Conservation (phyloP, 2,113 vertebrate genomes). For the Nothocercus nigrocapillus region DNA sequence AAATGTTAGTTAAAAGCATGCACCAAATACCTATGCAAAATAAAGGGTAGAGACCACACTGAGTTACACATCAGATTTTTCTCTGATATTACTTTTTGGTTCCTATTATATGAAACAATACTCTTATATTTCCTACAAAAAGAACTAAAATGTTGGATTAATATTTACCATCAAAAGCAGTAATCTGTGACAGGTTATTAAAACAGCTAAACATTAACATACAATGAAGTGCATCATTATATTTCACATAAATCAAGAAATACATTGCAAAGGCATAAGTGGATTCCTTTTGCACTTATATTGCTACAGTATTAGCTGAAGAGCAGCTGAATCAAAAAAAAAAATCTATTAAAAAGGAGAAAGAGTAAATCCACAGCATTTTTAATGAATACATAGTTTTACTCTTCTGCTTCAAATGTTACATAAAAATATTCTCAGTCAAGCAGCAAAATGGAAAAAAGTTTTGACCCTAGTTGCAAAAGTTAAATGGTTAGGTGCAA, state of each 20-base stretch:
- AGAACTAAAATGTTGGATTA: background rate
- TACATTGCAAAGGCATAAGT: background rate
- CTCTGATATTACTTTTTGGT: background rate
- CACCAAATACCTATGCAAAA: background rate
- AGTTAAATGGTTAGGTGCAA: background rate
- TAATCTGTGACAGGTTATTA: background rate
- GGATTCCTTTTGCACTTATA: background rate
- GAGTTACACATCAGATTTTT: background rate
- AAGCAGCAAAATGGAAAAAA: too few relatives aligned
- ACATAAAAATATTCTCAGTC: background rate
- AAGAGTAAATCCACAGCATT: background rate
- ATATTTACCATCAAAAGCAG: background rate
- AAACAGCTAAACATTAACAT: background rate
- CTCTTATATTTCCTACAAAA: background rate
- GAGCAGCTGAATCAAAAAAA: background rate
- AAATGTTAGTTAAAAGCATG: background rate
- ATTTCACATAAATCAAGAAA: background rate
- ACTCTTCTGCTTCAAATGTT: background rate
- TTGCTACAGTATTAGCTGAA: background rate
- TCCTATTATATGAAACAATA: background rate
- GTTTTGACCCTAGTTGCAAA: background rate
- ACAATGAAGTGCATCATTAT: background rate
- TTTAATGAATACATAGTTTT: background rate
- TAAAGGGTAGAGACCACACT: background rate
- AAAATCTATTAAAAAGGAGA: background rate